A percentile compares a stretch with the other conserved stretches of the same genome.
Conservation (phyloP, 2,113 vertebrate genomes). For the Australoheros scitulus region DNA sequence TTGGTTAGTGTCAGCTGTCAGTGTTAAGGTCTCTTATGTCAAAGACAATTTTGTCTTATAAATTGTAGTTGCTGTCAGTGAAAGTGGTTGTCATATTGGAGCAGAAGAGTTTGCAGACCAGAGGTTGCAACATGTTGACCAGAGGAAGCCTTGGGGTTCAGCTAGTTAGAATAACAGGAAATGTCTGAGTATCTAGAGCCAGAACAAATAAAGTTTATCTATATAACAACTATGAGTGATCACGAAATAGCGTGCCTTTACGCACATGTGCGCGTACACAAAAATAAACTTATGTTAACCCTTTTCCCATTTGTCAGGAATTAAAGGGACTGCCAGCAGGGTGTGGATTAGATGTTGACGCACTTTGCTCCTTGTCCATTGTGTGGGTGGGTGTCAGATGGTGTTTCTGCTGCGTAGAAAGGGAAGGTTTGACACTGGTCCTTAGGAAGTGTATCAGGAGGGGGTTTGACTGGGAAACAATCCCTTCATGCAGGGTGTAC, state of each 20-base stretch:
- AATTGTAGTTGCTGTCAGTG: neutral
- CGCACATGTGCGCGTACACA: neutral
- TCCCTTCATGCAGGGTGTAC: neutral
- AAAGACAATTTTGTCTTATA: neutral
- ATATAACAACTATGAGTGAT: neutral
- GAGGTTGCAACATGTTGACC: slow-evolving; percentile 20
- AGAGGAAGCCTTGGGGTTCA: slow-evolving; percentile 46
- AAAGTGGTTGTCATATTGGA: slow-evolving; percentile 8
- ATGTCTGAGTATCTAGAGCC: slow-evolving; percentile 27
- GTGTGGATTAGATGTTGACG: slow-evolving; percentile 49
- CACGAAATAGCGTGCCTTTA: slow-evolving; percentile 14
- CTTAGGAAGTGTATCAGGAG: slow-evolving; percentile 33
- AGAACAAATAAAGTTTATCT: slow-evolving; percentile 51
- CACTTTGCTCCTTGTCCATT: slow-evolving; percentile 26
- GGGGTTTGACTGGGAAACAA: slow-evolving; percentile 20
- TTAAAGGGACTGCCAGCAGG: slow-evolving; percentile 38
- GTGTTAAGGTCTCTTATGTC: neutral
- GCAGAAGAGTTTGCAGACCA: neutral
- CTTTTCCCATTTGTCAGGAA: slow-evolving; percentile 44
- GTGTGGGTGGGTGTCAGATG: slow-evolving; percentile 35
- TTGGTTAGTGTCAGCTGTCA: neutral
- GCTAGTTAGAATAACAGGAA: slow-evolving; percentile 59
- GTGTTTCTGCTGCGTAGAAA: neutral
- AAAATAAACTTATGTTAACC: slow-evolving; percentile 38
- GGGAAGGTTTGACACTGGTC: neutral